Base-by-base conservation (phyloP, 2,797 vertebrate genomes). In the Lacerta bilineata region DNA sequence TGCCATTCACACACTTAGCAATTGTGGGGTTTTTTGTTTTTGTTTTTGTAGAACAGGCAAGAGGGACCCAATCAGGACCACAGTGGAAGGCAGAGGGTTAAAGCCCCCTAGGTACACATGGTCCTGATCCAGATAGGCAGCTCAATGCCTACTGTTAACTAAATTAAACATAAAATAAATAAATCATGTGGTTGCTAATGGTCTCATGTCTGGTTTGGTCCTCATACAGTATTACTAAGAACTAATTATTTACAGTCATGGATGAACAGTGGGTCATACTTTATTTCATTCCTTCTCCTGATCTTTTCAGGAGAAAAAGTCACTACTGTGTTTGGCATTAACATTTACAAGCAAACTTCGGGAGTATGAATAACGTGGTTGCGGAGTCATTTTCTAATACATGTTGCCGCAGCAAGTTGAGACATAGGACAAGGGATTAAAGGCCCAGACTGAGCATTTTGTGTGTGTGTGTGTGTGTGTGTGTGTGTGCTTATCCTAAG, bases 341-440 rank as follows among this genome's bases (percentile, higher is more conserved):
- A 71, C 46, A 20, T n/a, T 8, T 27, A 46, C 29, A 55, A 50
- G n/a, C 69, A 83, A 8, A 9, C 25, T 78, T 61, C 27, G 76
- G 41, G 0, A 1, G 18, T 18, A 61, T 1, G 17, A 46, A 66
- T 59, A 50, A 27, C 46, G 10, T 7, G 72, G 10, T 8, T 3
- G 9, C 33, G 1, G 41, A 61, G 87, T 87, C 79, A 84, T 75
- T 83, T 83, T 68, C 20, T 88, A 66, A 71, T 80, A 33, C 79
- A 74, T 27, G 46, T 18, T 85, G n/a, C n/a, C 50, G n/a, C 0
- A n/a, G 59, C 59, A 61, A 61, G 59, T 71, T 80, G n/a, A 8
- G 10, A 15, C 72, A 86, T n/a, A 25, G 8, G 75, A 1, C 36
- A 41, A 76, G 1, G 11, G 41, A 27, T 43, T 69, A 29, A 13